These are phyloP conservation scores for Cottoperca gobio DNA, from an alignment of 2,797 vertebrate genomes.

Conservation along the genomic window DNA sequence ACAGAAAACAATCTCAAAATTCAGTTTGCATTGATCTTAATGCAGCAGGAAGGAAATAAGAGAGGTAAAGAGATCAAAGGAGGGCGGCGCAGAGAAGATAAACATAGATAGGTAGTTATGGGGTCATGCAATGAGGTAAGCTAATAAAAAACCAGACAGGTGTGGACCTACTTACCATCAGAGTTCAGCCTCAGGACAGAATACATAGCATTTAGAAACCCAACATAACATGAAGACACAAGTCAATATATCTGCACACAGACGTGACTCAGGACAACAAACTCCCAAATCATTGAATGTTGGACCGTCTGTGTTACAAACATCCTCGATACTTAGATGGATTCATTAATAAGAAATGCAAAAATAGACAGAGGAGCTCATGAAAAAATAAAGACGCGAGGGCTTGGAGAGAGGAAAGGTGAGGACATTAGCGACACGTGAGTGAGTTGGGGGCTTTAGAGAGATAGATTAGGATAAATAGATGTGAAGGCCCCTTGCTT, in stretches of 20 bases:
- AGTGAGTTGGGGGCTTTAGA: not conserved
- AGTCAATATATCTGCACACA: conserved; percentile 43
- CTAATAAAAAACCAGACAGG: conserved; percentile 74
- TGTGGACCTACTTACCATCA: conserved; percentile 49
- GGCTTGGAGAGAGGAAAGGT: conserved; percentile 15
- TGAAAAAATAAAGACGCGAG: conserved; percentile 57
- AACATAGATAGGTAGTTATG: conserved; percentile 51
- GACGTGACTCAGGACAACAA: conserved; percentile 31
- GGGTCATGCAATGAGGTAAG: conserved; percentile 47
- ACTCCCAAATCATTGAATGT: conserved; percentile 19
- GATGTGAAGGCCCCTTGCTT: conserved; percentile 32
- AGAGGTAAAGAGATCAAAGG: conserved; percentile 18
- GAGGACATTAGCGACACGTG: not conserved
- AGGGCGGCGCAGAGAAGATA: conserved; percentile 6
- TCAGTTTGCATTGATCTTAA: not conserved
- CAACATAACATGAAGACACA: conserved; percentile 35
- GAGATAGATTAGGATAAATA: conserved; percentile 30
- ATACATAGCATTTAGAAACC: conserved; percentile 39
- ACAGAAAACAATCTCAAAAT: not conserved
- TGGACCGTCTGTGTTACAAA: conserved; percentile 11
- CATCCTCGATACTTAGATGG: not conserved
- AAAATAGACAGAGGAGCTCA: conserved; percentile 57
- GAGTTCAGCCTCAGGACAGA: conserved; percentile 50
- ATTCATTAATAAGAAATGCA: conserved; percentile 48
- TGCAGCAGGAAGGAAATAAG: conserved; percentile 31